A percentile compares a stretch with the other conserved stretches of the same genome.
Evolutionary conservation across 2,797 vertebrate species (phyloP).

Genomic region (Acanthurus tractus): DNA sequence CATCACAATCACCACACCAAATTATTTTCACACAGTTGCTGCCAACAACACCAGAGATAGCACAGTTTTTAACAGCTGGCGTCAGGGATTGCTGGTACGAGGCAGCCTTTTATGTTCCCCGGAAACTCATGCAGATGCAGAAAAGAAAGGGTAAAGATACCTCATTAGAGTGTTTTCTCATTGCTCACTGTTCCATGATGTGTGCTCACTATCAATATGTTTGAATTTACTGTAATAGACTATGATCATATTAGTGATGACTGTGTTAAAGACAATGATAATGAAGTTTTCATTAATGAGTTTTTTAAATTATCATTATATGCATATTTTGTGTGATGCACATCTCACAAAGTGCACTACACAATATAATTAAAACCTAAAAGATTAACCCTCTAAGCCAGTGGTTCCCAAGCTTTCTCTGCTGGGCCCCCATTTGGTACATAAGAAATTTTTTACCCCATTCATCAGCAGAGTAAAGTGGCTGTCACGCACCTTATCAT

Average conservation of each 20-base stretch:
- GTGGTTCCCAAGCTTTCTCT: too few species aligned
- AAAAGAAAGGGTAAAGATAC: conserved; percentile 3
- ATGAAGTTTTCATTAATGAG: background rate
- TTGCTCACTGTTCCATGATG: conserved; percentile 1
- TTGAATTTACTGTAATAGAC: background rate
- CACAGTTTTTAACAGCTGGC: conserved; percentile 40
- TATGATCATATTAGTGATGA: background rate
- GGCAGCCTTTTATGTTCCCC: conserved; percentile 2
- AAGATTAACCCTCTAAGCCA: background rate
- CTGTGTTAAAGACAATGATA: background rate
- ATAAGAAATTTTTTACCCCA: too few species aligned
- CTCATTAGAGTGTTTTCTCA: conserved; percentile 29
- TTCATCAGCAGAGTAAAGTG: too few species aligned
- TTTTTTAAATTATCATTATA: too few species aligned
- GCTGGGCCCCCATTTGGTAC: too few species aligned
- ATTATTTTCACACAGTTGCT: conserved; percentile 34
- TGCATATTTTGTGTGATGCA: background rate
- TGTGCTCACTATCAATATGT: conserved; percentile 5
- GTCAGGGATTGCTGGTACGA: conserved; percentile 5
- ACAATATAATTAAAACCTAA: background rate
- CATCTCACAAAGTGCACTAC: background rate
- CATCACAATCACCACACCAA: conserved; percentile 21
- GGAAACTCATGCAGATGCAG: conserved; percentile 11
- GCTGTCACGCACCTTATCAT: too few species aligned
- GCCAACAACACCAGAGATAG: conserved; percentile 35